A percentile compares a stretch with the other conserved stretches of the same genome.
phyloP scores from a whole-genome alignment of 2,888 invertebrate genomes.

The Melolontha melolontha region DNA sequence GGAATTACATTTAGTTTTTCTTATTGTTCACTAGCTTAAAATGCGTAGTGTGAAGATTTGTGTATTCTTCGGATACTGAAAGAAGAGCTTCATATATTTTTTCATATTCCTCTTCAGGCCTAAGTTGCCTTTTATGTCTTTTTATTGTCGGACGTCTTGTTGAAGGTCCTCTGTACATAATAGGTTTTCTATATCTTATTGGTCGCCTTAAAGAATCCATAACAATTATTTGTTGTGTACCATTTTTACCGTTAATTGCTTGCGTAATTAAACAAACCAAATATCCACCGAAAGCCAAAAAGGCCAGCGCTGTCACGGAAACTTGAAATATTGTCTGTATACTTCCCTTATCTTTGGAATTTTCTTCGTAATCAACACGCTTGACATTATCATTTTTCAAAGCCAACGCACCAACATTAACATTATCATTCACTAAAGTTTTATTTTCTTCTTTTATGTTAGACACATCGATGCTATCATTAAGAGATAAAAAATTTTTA shows the following conservation, averaged over 20 bases:
- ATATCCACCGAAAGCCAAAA: constrained; percentile 88
- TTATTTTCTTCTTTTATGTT: constrained; percentile 11
- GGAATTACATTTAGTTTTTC: too few species aligned
- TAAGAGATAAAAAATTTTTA: constrained; percentile 64
- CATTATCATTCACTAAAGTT: constrained; percentile 7
- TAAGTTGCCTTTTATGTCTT: constrained; percentile 53
- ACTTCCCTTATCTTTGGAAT: constrained; percentile 63
- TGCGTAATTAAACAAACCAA: constrained; percentile 81
- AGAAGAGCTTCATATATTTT: constrained; percentile 68
- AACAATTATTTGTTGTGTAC: constrained; percentile 55
- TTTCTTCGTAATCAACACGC: constrained; percentile 55
- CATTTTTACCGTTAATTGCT: constrained; percentile 75
- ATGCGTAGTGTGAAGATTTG: constrained; percentile 63
- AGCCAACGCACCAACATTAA: constrained; percentile 55
- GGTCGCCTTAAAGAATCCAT: constrained; percentile 46
- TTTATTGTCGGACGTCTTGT: constrained; percentile 45
- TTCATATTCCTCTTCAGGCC: constrained; percentile 61
- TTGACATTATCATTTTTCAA: constrained; percentile 55
- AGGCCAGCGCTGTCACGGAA: constrained; percentile 82
- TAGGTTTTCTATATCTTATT: constrained; percentile 46
- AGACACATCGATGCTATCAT: background rate
- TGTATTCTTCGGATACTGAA: constrained; percentile 71
- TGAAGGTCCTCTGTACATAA: constrained; percentile 48
- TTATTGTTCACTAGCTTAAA: constrained; percentile 56
- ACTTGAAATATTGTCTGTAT: constrained; percentile 81